Evolutionary conservation across 1,140 invertebrate species (phyloP).

Genomic region (Leptopilina boulardi): DNA sequence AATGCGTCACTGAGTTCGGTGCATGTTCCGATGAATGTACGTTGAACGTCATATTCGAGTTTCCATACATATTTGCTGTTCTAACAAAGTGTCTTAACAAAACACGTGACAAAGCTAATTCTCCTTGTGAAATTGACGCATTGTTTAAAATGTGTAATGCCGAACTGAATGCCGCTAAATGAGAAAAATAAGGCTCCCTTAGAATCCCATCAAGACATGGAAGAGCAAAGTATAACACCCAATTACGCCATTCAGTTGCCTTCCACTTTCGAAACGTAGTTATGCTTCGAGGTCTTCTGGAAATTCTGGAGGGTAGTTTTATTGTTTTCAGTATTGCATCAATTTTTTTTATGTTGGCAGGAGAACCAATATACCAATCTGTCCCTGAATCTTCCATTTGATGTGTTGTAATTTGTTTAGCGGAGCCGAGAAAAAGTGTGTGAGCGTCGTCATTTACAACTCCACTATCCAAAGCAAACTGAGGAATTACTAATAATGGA

Average conservation of each 20-base stretch:
- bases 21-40: neutral
- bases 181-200: neutral
- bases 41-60: neutral
- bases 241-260: neutral
- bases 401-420: neutral
- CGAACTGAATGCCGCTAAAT: neutral
- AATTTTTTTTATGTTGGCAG: neutral
- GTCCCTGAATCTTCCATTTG: neutral
- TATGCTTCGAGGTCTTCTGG: neutral
- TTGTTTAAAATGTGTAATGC: neutral
- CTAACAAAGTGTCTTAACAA: neutral
- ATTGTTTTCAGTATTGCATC: neutral
- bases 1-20: too few species aligned
- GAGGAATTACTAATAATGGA: too few species aligned
- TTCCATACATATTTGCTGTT: neutral
- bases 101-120: neutral
- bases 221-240: neutral
- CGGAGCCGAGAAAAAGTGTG: neutral
- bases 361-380: neutral
- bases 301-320: neutral
- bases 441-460: neutral
- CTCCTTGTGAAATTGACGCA: neutral
- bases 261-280: neutral
- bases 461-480: too few species aligned
- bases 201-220: neutral